A percentile compares a stretch with the other conserved stretches of the same genome.
Evolutionary conservation across 2,113 vertebrate genomes (phyloP).

Genomic region (Nesogale talazaci): DNA sequence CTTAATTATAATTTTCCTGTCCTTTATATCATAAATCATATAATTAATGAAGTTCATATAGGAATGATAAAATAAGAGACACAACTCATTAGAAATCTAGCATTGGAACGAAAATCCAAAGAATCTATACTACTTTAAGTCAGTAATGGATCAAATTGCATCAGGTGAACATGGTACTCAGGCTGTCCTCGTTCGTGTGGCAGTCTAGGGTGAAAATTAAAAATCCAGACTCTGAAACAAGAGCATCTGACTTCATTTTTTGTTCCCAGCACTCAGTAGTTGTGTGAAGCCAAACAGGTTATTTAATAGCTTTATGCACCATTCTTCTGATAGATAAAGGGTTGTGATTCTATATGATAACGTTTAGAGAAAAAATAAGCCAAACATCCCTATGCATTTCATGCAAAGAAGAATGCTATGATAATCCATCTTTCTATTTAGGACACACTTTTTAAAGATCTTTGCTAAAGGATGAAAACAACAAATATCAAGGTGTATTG

Average conservation of each 20-base stretch:
- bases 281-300: not conserved
- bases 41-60: not conserved
- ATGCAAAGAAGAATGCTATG: not conserved
- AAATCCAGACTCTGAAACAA: not conserved
- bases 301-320: not conserved
- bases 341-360: not conserved
- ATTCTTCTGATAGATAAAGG: not conserved
- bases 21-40: not conserved
- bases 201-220: not conserved
- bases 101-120: not conserved
- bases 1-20: not conserved
- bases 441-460: not conserved
- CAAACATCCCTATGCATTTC: too few relatives aligned
- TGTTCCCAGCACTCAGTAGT: not conserved
- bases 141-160: not conserved
- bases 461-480: slow-evolving; percentile 31
- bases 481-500: not conserved
- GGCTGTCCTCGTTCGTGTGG: not conserved
- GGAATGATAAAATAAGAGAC: not conserved
- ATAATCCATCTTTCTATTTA: not conserved
- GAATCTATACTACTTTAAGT: not conserved
- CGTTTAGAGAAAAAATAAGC: not conserved
- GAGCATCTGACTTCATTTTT: not conserved
- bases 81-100: not conserved
- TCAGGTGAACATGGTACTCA: not conserved